These are phyloP conservation scores for Callipepla squamata DNA, from an alignment of 2,113 vertebrate genomes.

Conservation along the genomic window DNA sequence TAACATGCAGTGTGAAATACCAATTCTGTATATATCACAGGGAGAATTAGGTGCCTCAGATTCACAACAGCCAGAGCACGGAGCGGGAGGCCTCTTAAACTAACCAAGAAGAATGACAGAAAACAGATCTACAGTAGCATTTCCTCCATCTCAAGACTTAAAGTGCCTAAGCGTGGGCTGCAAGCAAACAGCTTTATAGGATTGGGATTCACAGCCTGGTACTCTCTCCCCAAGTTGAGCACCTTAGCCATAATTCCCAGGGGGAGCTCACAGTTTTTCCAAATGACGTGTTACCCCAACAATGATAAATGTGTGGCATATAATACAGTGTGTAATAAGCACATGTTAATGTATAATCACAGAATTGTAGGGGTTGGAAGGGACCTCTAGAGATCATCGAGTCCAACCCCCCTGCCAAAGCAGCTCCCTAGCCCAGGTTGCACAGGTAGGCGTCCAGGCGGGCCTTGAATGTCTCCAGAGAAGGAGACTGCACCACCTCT, in stretches of 20 bases:
- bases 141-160: accelerated
- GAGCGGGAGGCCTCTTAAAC: background rate
- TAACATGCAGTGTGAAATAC: background rate
- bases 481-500: too few species aligned
- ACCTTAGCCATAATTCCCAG: background rate
- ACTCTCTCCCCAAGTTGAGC: background rate
- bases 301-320: background rate
- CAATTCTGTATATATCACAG: background rate
- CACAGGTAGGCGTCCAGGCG: too few species aligned
- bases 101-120: background rate
- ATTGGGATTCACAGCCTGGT: background rate
- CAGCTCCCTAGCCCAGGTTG: too few species aligned
- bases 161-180: background rate
- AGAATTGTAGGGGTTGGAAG: too few species aligned
- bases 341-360: background rate
- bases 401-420: too few species aligned
- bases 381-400: too few species aligned
- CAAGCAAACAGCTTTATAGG: background rate
- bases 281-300: background rate
- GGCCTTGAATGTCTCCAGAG: too few species aligned
- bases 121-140: background rate
- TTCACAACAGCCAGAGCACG: background rate
- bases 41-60: background rate
- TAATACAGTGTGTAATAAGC: background rate
- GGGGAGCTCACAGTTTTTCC: background rate